Evolutionary conservation across 1,140 invertebrate species (phyloP).

Genomic region (Zaprionus nigranus): DNA sequence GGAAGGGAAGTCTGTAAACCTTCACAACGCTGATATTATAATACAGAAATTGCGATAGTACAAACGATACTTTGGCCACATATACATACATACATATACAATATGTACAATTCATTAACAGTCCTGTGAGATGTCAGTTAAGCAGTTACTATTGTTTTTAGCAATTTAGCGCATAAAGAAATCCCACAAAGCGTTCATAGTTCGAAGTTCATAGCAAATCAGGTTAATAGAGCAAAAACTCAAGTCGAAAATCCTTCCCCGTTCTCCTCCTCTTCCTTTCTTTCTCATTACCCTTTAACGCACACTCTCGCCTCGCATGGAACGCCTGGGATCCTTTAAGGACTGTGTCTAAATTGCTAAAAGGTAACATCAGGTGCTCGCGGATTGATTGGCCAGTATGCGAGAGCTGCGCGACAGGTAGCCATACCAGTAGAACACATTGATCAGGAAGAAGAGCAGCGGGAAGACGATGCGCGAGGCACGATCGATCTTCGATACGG

Average conservation of each 20-base stretch:
- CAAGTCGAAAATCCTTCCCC: constrained; percentile 46
- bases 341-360: constrained; percentile 84
- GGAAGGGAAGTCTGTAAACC: neutral
- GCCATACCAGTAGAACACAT: constrained; percentile 92
- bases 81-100: constrained; percentile 1
- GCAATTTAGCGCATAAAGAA: constrained; percentile 83
- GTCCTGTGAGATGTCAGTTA: constrained; percentile 44
- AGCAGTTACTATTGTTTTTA: constrained; percentile 66
- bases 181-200: constrained; percentile 67
- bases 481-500: constrained; percentile 92
- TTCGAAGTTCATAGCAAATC: constrained; percentile 67
- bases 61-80: neutral
- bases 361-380: constrained; percentile 84
- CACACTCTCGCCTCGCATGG: constrained; percentile 18
- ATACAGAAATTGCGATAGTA: constrained; percentile 6
- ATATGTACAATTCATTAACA: constrained; percentile 18
- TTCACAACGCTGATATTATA: constrained; percentile 3
- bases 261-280: constrained; percentile 1
- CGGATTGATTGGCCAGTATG: constrained; percentile 69
- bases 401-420: constrained; percentile 89
- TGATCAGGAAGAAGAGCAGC: constrained; percentile 90
- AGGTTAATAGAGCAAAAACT: constrained; percentile 75
- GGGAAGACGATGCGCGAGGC: constrained; percentile 91
- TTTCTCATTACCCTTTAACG: neutral
- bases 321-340: constrained; percentile 77